Evolutionary conservation across 1,140 invertebrate genomes (phyloP).

Genomic region (Ericerus pela): DNA sequence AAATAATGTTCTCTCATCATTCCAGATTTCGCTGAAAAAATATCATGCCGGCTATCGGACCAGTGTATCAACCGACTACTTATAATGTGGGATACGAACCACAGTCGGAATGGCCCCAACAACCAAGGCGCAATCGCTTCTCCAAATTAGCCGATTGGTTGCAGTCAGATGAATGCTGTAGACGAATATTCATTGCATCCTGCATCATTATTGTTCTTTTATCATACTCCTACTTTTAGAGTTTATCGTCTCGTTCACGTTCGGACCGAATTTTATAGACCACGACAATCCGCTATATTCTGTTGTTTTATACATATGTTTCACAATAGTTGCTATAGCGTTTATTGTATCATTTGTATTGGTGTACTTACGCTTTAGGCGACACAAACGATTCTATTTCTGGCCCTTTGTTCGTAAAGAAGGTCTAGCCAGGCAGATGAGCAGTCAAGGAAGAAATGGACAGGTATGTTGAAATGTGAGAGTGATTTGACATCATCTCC

Average conservation of each 20-base stretch:
- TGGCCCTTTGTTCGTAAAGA: slow-evolving; percentile 13
- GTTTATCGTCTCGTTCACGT: slow-evolving; percentile 3
- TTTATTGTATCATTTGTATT: background rate
- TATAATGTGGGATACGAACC: slow-evolving; percentile 16
- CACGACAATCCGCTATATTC: background rate
- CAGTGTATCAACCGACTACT: slow-evolving; percentile 17
- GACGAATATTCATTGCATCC: slow-evolving; percentile 8
- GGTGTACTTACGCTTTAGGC: background rate
- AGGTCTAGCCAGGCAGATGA: slow-evolving; percentile 21
- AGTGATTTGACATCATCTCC: background rate
- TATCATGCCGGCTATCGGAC: slow-evolving; percentile 14
- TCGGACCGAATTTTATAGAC: background rate
- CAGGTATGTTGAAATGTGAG: slow-evolving; percentile 23
- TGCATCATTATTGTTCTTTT: background rate
- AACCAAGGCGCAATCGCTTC: background rate
- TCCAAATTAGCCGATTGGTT: background rate
- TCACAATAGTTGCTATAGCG: background rate
- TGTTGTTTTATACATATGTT: background rate
- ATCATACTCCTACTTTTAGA: slow-evolving; percentile 7
- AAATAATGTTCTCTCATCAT: no score
- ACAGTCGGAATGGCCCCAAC: slow-evolving; percentile 16
- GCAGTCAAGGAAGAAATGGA: slow-evolving; percentile 27
- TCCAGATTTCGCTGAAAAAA: background rate
- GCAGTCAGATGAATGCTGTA: slow-evolving; percentile 3
- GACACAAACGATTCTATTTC: background rate